phyloP scores from a whole-genome alignment of 2,888 invertebrate species.

The Pelosia muscerda region DNA sequence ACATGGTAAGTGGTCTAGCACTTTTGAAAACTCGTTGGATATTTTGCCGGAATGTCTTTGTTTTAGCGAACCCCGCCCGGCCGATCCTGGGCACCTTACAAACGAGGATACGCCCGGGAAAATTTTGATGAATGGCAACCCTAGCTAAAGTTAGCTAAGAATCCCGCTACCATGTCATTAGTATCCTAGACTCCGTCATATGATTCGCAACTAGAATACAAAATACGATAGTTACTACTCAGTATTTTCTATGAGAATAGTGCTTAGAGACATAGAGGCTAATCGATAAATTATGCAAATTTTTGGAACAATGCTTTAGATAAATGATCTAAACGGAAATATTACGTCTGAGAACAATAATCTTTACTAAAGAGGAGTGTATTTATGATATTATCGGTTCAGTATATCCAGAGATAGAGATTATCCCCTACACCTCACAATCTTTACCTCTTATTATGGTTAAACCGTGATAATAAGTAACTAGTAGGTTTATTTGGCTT shows the following conservation, averaged over 20 bases:
- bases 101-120: neutral
- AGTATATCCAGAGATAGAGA: too few relatives aligned
- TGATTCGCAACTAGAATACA: slow-evolving; percentile 45
- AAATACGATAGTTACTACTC: slow-evolving; percentile 26
- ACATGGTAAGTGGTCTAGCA: neutral
- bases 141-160: slow-evolving; percentile 31
- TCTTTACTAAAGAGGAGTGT: neutral
- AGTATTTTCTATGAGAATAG: slow-evolving; percentile 19
- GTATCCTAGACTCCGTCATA: slow-evolving; percentile 37
- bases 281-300: slow-evolving; percentile 26
- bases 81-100: neutral
- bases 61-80: neutral
- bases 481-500: too few relatives aligned
- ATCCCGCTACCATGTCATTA: slow-evolving; percentile 49
- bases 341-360: neutral
- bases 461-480: too few relatives aligned
- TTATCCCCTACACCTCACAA: too few relatives aligned
- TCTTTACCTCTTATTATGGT: too few relatives aligned
- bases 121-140: neutral
- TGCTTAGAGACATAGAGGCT: slow-evolving; percentile 15
- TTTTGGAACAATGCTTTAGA: neutral
- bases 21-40: too few relatives aligned
- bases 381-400: too few relatives aligned
- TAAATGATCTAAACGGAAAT: slow-evolving; percentile 3
- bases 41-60: too few relatives aligned